These are phyloP conservation scores for Rhinella marina DNA, from an alignment of 2,797 vertebrate genomes.

Conservation along the genomic window DNA sequence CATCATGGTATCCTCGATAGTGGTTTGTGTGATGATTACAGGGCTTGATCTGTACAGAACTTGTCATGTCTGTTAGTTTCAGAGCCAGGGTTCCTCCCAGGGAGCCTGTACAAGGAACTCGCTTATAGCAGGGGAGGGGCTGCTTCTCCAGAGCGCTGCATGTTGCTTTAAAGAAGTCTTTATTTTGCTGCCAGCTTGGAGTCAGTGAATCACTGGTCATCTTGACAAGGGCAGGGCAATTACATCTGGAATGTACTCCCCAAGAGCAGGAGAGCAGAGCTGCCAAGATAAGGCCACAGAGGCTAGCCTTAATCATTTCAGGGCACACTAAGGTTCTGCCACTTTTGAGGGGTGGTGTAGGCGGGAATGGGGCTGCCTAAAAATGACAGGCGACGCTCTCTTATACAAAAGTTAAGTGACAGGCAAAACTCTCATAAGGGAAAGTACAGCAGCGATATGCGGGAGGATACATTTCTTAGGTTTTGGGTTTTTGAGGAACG, in stretches of 20 bases:
- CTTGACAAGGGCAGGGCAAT: slow-evolving; percentile 55
- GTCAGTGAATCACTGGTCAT: slow-evolving; percentile 60
- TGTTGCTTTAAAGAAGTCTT: slow-evolving; percentile 52
- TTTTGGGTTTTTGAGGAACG: too few relatives aligned
- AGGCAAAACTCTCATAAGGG: too few relatives aligned
- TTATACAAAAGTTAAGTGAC: too few relatives aligned
- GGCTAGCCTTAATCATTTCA: slow-evolving; percentile 23
- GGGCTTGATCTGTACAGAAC: slow-evolving; percentile 9
- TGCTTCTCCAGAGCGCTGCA: slow-evolving; percentile 7
- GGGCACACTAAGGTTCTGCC: not conserved
- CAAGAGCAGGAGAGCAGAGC: not conserved
- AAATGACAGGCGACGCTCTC: not conserved
- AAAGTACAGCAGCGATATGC: too few relatives aligned
- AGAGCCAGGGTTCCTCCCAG: slow-evolving; percentile 10
- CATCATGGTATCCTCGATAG: not conserved
- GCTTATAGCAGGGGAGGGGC: slow-evolving; percentile 35
- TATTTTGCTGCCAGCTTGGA: slow-evolving; percentile 55
- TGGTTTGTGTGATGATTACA: slow-evolving; percentile 16
- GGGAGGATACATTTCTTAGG: too few relatives aligned
- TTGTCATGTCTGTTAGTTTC: slow-evolving; percentile 29
- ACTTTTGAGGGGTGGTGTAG: not conserved
- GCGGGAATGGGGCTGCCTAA: not conserved
- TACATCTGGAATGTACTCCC: slow-evolving; percentile 57
- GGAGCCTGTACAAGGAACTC: slow-evolving; percentile 26
- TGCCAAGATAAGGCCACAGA: slow-evolving; percentile 53